phyloP scores from a whole-genome alignment of 2,113 vertebrate genomes.

The Candoia aspera region DNA sequence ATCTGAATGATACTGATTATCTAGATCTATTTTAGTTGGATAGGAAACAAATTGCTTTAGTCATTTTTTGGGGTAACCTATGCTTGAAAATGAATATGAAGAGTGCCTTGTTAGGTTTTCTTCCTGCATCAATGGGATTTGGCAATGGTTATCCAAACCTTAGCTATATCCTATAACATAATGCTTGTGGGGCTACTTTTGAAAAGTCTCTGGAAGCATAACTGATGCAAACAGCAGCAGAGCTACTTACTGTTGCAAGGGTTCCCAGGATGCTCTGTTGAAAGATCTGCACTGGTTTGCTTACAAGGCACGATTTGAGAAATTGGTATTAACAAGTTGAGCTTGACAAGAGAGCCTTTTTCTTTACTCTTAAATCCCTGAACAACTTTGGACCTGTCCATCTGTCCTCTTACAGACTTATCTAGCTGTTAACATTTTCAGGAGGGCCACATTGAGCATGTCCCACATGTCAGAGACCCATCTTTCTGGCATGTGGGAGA shows the following conservation, averaged over 20 bases:
- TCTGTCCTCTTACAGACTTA: neutral
- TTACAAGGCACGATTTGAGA: neutral
- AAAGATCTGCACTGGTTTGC: neutral
- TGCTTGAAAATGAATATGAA: neutral
- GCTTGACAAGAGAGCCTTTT: neutral
- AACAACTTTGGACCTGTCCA: neutral
- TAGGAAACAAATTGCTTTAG: neutral
- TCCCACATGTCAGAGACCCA: neutral
- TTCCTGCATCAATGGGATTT: neutral
- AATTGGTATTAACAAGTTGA: neutral
- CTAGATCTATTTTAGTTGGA: neutral
- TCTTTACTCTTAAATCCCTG: neutral
- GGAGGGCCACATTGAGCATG: neutral
- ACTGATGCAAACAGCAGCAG: neutral
- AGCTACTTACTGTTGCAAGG: neutral
- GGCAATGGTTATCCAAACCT: neutral
- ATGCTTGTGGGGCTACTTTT: neutral
- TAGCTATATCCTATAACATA: neutral
- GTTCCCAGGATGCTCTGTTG: neutral
- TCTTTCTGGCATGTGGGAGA: neutral
- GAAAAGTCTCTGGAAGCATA: neutral
- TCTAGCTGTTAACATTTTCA: neutral
- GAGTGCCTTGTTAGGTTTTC: neutral
- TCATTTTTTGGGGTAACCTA: neutral
- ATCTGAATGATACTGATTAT: neutral